Base-by-base conservation (phyloP, 2,888 invertebrate genomes). In the Nomada flava region DNA sequence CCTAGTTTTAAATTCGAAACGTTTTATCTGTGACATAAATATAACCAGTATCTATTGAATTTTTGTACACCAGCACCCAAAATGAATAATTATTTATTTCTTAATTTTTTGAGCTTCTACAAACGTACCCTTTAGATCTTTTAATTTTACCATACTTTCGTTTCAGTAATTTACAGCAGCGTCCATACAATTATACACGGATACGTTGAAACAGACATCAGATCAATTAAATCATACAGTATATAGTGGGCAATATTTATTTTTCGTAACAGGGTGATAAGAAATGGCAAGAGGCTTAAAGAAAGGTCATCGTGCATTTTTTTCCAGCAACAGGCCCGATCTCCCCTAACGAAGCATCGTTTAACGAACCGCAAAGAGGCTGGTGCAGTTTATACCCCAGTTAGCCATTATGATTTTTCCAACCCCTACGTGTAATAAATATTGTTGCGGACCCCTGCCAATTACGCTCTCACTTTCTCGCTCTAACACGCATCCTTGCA, bases 351-450 rank as follows among this genome's bases (percentile, higher is more conserved):
- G 87, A 83, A 88, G 79, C 83, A 82, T 90, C 91, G 91, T 92
- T 93, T 91, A 92, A 92, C 91, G 92, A 93, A 92, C 93, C 93
- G 92, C 93, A 93, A 93, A 92, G 92, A 92, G 92, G 91, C 92
- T 89, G 89, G 89, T 88, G 89, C 88, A 89, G 87, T 91, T 91
- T 89, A 90, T 91, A 91, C 88, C 91, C 92, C 91, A 90, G 89
- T 91, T 91, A 91, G 90, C 89, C 90, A 92, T 92, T 92, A 92
- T 88, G 89, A 92, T 91, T 91, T 91, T 87, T 88, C 86, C 87
- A 87, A 72, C 89, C 90, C 89, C 89, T 89, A 79, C 86, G 89
- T 86, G 92, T 90, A 92, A 92, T 92, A 92, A 92, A 92, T 92
- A 92, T 92, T 91, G 90, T 91, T 90, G 81, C 88, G 88, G 86